Evolutionary conservation across 2,888 invertebrate genomes (phyloP).

Genomic region (Ramazzottius varieornatus): DNA sequence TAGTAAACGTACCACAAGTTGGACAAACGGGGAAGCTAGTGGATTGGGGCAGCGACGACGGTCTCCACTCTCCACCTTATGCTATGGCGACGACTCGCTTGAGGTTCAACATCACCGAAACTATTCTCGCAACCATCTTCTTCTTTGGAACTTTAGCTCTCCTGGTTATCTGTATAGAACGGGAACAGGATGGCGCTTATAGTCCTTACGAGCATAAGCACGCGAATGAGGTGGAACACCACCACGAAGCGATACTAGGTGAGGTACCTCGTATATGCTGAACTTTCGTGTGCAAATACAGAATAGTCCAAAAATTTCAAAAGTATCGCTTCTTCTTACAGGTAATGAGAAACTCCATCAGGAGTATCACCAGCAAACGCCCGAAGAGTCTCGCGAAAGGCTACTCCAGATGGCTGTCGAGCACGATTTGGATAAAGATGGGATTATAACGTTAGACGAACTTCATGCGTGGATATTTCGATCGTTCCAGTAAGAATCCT

Average conservation of each 20-base stretch:
- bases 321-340: background rate
- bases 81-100: too few species aligned
- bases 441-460: background rate
- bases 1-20: too few species aligned
- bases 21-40: too few species aligned
- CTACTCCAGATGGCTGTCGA: background rate
- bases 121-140: too few species aligned
- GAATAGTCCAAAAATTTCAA: background rate
- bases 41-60: too few species aligned
- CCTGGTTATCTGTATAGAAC: too few species aligned
- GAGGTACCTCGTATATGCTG: background rate
- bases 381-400: background rate
- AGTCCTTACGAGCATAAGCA: background rate
- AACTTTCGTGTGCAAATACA: background rate
- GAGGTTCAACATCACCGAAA: too few species aligned
- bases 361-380: background rate
- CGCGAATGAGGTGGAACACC: background rate
- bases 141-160: too few species aligned
- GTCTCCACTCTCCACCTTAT: too few species aligned
- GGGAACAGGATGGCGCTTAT: background rate
- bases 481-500: background rate
- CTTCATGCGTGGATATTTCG: background rate
- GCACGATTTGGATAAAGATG: background rate
- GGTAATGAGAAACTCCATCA: background rate
- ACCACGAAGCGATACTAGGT: constrained; percentile 1